Conservation (phyloP, 2,113 vertebrate genomes). For the Pteropus alecto region DNA sequence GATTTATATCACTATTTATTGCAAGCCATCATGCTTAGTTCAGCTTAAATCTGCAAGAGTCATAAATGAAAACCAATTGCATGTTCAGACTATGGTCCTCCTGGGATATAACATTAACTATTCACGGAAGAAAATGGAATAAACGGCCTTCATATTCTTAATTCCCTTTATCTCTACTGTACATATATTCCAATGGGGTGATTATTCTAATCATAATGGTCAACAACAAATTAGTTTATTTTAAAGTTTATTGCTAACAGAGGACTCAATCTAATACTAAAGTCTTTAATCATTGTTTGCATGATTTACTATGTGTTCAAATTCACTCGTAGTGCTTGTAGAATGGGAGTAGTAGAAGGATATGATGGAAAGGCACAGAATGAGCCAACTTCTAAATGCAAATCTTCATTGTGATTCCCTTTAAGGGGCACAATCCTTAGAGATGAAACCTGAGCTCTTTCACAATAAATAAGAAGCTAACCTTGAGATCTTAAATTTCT, state of each 20-base stretch:
- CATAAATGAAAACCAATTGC: conserved; percentile 8
- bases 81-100: conserved; percentile 42
- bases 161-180: conserved; percentile 73
- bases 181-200: conserved; percentile 58
- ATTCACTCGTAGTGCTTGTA: background rate
- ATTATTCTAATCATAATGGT: conserved; percentile 72
- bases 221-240: conserved; percentile 78
- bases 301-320: background rate
- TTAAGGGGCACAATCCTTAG: background rate
- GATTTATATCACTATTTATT: conserved; percentile 60
- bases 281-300: conserved; percentile 55
- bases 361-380: background rate
- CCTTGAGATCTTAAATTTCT: background rate
- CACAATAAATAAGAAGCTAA: background rate
- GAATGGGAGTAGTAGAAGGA: background rate
- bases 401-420: background rate
- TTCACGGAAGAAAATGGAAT: conserved; percentile 63
- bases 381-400: background rate
- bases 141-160: conserved; percentile 61
- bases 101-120: background rate
- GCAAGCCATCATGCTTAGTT: conserved; percentile 17
- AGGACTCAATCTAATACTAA: conserved; percentile 59
- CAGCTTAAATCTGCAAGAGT: background rate
- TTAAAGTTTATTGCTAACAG: conserved; percentile 73
- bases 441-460: background rate